Percentiles rank a stretch among this genome's conserved stretches.
These are phyloP conservation scores for Sesamia nonagrioides DNA, from an alignment of 1,140 invertebrate genomes.

Conservation along the genomic window DNA sequence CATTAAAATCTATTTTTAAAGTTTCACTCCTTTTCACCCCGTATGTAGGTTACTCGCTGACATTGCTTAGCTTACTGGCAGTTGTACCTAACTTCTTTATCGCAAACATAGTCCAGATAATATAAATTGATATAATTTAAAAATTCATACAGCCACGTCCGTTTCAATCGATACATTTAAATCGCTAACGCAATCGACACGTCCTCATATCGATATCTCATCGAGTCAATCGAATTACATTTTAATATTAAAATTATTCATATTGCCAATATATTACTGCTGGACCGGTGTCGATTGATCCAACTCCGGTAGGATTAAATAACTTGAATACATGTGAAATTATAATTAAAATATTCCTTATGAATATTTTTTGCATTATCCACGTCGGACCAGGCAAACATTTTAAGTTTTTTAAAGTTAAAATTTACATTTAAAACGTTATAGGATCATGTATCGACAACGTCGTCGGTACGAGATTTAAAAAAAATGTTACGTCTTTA, in stretches of 20 bases:
- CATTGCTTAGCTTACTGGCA: background rate
- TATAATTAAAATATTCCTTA: slow-evolving; percentile 77
- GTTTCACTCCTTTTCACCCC: background rate
- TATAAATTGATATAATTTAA: slow-evolving; percentile 13
- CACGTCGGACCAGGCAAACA: slow-evolving; percentile 60
- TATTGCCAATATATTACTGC: slow-evolving; percentile 48
- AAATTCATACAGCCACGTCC: background rate
- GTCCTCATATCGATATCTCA: slow-evolving; percentile 51
- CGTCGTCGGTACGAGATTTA: slow-evolving; percentile 35
- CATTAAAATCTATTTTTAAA: too few relatives aligned
- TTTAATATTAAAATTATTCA: slow-evolving; percentile 57
- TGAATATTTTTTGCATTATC: slow-evolving; percentile 76
- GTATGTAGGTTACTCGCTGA: background rate
- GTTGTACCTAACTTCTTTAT: slow-evolving; percentile 8
- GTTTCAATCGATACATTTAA: background rate
- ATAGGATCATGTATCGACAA: slow-evolving; percentile 53
- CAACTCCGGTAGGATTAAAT: slow-evolving; percentile 62
- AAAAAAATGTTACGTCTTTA: slow-evolving; percentile 45
- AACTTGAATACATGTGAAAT: slow-evolving; percentile 65
- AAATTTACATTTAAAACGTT: slow-evolving; percentile 73
- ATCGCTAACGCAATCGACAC: slow-evolving; percentile 46
- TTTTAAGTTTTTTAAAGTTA: slow-evolving; percentile 67
- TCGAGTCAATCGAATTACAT: slow-evolving; percentile 56
- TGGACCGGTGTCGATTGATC: slow-evolving; percentile 39
- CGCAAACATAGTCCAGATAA: slow-evolving; percentile 24